Conservation (phyloP, 1,140 invertebrate genomes). For the Ptiloglossa arizonensis region DNA sequence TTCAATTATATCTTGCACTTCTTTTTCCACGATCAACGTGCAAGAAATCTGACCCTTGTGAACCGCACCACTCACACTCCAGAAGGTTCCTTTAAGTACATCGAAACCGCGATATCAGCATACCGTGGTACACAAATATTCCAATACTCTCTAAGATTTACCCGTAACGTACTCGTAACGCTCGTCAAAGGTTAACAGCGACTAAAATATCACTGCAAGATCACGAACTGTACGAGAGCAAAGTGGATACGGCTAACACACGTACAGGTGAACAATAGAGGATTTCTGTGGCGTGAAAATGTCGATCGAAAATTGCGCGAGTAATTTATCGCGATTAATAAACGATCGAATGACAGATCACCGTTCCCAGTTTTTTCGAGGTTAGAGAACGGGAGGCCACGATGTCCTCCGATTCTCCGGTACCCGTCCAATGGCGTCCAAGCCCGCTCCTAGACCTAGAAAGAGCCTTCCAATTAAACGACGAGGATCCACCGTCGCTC, state of each 20-base stretch:
- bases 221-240: neutral
- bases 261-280: neutral
- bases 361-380: too few species aligned
- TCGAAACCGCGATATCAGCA: too few species aligned
- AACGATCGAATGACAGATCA: too few species aligned
- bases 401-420: neutral
- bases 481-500: conserved; percentile 3
- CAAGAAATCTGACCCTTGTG: too few species aligned
- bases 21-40: neutral
- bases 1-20: too few species aligned
- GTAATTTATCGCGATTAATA: neutral
- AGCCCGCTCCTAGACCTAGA: neutral
- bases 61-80: too few species aligned
- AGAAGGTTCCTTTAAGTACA: too few species aligned
- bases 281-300: neutral
- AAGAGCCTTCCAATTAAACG: conserved; percentile 33
- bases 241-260: neutral
- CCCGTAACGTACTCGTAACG: neutral
- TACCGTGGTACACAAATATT: neutral
- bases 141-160: neutral
- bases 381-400: neutral
- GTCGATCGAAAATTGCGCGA: neutral
- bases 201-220: neutral
- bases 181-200: conserved; percentile 1
- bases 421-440: neutral